A percentile compares a stretch with the other conserved stretches of the same genome.
phyloP scores from a whole-genome alignment of 2,113 vertebrate species.

The Labeo catla region DNA sequence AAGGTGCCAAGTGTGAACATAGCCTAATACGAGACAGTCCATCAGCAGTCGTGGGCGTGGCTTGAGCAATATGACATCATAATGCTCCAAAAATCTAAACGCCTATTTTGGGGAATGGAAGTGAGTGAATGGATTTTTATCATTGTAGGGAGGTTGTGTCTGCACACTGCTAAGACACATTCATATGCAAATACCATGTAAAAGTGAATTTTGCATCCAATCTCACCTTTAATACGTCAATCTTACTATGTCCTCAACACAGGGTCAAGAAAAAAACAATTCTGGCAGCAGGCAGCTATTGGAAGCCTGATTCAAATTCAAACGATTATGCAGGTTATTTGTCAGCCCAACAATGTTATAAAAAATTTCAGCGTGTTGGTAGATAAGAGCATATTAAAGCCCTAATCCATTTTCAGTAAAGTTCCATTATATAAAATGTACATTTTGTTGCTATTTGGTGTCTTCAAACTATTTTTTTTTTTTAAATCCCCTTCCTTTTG shows the following conservation, averaged over 20 bases:
- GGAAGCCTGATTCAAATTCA: slow-evolving; percentile 2
- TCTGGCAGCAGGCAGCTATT: not conserved
- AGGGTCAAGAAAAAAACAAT: not conserved
- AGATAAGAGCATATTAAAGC: not conserved
- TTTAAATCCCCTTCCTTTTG: not conserved
- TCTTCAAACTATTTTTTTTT: not conserved
- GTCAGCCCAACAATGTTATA: not conserved
- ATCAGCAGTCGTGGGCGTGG: too few relatives aligned
- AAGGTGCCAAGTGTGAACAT: too few relatives aligned
- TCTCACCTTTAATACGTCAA: not conserved
- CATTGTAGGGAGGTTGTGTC: too few relatives aligned
- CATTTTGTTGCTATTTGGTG: not conserved
- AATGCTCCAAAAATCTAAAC: too few relatives aligned
- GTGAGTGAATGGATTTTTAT: too few relatives aligned
- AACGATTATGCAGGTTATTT: not conserved
- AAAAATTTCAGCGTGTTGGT: not conserved
- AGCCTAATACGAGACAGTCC: too few relatives aligned
- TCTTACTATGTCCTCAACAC: not conserved
- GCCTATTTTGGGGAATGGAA: too few relatives aligned
- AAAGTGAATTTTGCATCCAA: too few relatives aligned
- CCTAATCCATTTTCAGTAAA: not conserved
- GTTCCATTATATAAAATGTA: not conserved
- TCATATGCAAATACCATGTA: too few relatives aligned
- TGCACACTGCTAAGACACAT: too few relatives aligned
- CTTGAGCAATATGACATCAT: too few relatives aligned